Conservation (phyloP, 2,797 vertebrate species). For the Novumbra hubbsi region DNA sequence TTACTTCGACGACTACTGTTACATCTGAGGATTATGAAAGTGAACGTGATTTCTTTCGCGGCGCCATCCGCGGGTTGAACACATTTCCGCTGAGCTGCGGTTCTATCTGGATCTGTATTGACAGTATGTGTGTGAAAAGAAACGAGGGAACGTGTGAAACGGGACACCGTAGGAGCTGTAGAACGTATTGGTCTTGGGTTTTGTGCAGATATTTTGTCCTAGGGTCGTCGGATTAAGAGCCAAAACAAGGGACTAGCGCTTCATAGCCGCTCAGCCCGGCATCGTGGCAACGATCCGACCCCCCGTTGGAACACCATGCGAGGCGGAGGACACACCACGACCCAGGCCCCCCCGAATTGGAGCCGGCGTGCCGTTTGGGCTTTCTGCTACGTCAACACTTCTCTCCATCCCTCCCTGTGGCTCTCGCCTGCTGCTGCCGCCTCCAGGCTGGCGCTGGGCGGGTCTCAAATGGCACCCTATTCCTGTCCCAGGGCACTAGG, state of each 20-base stretch:
- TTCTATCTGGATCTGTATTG: no score
- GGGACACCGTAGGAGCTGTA: no score
- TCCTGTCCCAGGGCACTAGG: not conserved
- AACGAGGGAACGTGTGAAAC: no score
- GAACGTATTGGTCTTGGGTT: not conserved
- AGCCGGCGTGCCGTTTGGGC: conserved; percentile 54
- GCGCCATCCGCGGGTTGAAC: no score
- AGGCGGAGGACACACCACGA: conserved; percentile 44
- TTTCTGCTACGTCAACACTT: conserved; percentile 64
- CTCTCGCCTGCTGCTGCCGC: conserved; percentile 69
- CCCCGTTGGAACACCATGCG: conserved; percentile 32
- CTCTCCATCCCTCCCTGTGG: conserved; percentile 57
- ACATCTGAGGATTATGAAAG: not conserved
- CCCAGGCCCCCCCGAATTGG: conserved; percentile 60
- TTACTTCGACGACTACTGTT: not conserved
- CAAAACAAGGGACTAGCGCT: not conserved
- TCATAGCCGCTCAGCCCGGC: not conserved
- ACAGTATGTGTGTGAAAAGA: no score
- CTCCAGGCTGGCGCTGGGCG: conserved; percentile 30
- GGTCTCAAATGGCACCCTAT: not conserved
- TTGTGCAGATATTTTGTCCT: not conserved
- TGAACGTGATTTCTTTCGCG: not conserved
- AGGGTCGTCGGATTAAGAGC: not conserved
- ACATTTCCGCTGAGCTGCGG: no score
- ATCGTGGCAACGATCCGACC: conserved; percentile 20